These are phyloP conservation scores for Drosophila kikkawai DNA, from an alignment of 1,140 invertebrate genomes.

Conservation along the genomic window DNA sequence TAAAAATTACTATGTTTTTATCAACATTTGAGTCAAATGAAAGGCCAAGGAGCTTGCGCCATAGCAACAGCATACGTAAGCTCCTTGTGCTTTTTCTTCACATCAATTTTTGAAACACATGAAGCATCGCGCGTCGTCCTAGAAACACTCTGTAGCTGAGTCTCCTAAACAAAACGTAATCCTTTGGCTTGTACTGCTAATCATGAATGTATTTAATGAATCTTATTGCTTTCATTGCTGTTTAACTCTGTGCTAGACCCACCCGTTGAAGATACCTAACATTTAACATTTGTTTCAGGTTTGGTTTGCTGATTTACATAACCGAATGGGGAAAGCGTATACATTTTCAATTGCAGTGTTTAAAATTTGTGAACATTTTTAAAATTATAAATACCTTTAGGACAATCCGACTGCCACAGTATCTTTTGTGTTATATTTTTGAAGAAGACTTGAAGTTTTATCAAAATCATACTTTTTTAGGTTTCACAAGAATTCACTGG, in stretches of 20 bases:
- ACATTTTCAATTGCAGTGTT: neutral
- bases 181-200: slow-evolving; percentile 18
- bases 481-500: neutral
- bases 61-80: slow-evolving; percentile 16
- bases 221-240: slow-evolving; percentile 2
- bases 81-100: slow-evolving; percentile 57
- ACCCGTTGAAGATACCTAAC: neutral
- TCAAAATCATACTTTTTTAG: neutral
- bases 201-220: slow-evolving; percentile 4
- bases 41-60: slow-evolving; percentile 62
- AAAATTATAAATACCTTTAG: neutral
- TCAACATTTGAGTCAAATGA: slow-evolving; percentile 77
- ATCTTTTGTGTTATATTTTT: too few relatives aligned
- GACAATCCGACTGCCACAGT: neutral
- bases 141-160: slow-evolving; percentile 9
- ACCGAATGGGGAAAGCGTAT: neutral
- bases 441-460: neutral
- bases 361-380: neutral
- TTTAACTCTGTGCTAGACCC: slow-evolving; percentile 1
- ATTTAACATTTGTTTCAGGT: slow-evolving; percentile 14
- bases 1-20: slow-evolving; percentile 85
- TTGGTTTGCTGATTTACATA: neutral
- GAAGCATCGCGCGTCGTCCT: slow-evolving; percentile 46
- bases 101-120: slow-evolving; percentile 57
- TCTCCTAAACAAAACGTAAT: neutral